These are phyloP conservation scores for Sarcophaga bullata DNA, from an alignment of 1,140 invertebrate species.

Conservation along the genomic window DNA sequence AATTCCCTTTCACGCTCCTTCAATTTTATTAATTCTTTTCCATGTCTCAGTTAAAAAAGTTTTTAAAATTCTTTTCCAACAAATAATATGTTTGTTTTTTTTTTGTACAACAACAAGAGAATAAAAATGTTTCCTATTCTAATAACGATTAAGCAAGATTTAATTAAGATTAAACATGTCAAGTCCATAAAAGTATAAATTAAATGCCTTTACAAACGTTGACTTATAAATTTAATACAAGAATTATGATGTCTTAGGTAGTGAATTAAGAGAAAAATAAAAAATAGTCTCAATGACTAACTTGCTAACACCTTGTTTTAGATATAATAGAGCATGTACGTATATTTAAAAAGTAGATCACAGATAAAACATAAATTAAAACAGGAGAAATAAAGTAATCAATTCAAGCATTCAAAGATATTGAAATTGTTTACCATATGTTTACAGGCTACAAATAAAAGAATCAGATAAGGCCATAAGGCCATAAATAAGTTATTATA, in stretches of 20 bases:
- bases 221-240: conserved; percentile 5
- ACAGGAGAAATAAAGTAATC: neutral
- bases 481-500: too few relatives aligned
- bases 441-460: too few relatives aligned
- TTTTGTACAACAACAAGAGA: too few relatives aligned
- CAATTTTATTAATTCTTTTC: too few relatives aligned
- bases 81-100: too few relatives aligned
- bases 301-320: conserved; percentile 32
- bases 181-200: neutral
- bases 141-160: conserved; percentile 26
- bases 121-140: neutral
- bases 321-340: neutral
- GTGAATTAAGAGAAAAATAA: conserved; percentile 1
- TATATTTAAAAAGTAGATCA: neutral
- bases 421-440: too few relatives aligned
- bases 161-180: conserved; percentile 33
- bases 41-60: too few relatives aligned
- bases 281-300: neutral
- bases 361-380: neutral
- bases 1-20: too few relatives aligned
- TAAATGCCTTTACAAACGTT: neutral
- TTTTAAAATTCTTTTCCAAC: too few relatives aligned
- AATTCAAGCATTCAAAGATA: too few relatives aligned
- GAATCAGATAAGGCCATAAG: too few relatives aligned
- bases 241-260: conserved; percentile 29